Base-by-base conservation (phyloP, 2,797 vertebrate species). In the Schizopygopsis malacanthus region DNA sequence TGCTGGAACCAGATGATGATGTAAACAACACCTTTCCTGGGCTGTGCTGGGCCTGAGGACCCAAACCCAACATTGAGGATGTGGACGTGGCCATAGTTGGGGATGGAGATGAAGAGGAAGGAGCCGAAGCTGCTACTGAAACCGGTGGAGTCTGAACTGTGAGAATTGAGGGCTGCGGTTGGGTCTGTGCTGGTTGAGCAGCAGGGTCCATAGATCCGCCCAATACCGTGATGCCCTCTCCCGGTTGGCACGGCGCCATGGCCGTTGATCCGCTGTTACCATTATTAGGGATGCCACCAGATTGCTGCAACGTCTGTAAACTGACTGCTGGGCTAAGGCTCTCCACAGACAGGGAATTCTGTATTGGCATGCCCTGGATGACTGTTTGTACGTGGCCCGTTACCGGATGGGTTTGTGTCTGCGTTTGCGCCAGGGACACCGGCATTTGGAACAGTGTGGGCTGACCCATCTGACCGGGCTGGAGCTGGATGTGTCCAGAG, bases 361-460 rank as follows among this genome's bases (percentile, higher is more conserved):
- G 96, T 82, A 96, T 93, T 0, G 96, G 95, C 95, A 99, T 97
- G 0, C 97, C 96, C 65, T 99, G 98, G 91, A 99, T 97, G 41
- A 99, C 97, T 0, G 97, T 96, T 81, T 93, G 96, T 84, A 95
- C 92, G 3, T 96, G 88, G 0, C 96, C 94, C 0, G 96, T 95
- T 0, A 95, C 92, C 0, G 96, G 93, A 75, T 97, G 96, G 77
- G 95, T 96, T 90, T 97, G 97, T 0, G 96, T 95, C 89, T 95
- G 96, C 85, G 93, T 90, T 83, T 97, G 95, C 0, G 97, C 94
- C 88, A 98, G 67, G 0, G 97, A 96, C 1, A 99, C 97, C 0
- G 98, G 98, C 98, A 99, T 98, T 93, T 99, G 98, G 95, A 99
- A 99, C 4, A 99, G 95, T 0, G 97, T 95, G 0, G 95, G 96